Conservation (phyloP, 2,797 vertebrate genomes). For the Pristis pectinata region DNA sequence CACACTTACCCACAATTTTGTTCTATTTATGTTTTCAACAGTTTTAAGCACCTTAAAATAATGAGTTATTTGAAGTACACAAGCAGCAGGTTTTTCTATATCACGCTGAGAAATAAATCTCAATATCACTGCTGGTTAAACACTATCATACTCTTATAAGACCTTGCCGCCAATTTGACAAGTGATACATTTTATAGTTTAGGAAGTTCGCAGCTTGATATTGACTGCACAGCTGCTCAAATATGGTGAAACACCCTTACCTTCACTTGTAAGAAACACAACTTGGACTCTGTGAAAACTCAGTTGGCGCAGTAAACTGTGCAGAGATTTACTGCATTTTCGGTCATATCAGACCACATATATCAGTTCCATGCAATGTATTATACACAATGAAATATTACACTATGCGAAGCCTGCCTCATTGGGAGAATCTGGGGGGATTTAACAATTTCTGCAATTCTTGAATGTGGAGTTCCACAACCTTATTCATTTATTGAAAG, state of each 20-base stretch:
- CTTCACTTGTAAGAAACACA: neutral
- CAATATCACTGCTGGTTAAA: slow-evolving; percentile 26
- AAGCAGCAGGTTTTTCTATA: neutral
- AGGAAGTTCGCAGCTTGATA: neutral
- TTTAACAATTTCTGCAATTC: neutral
- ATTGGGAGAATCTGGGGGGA: neutral
- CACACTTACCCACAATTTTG: neutral
- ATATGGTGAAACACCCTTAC: neutral
- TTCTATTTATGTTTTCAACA: neutral
- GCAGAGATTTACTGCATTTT: no score
- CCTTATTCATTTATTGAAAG: neutral
- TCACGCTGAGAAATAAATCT: neutral
- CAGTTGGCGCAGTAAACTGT: neutral
- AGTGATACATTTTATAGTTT: neutral
- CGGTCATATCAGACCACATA: neutral
- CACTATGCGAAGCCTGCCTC: neutral
- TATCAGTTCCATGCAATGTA: neutral
- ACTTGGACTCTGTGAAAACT: neutral
- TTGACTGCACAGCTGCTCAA: neutral
- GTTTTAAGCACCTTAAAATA: neutral
- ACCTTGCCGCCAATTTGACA: neutral
- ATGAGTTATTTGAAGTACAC: neutral
- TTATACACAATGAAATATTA: neutral
- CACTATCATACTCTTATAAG: neutral
- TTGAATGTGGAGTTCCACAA: neutral